Conservation (phyloP, 1,140 invertebrate genomes). For the Laupala kohalensis region DNA sequence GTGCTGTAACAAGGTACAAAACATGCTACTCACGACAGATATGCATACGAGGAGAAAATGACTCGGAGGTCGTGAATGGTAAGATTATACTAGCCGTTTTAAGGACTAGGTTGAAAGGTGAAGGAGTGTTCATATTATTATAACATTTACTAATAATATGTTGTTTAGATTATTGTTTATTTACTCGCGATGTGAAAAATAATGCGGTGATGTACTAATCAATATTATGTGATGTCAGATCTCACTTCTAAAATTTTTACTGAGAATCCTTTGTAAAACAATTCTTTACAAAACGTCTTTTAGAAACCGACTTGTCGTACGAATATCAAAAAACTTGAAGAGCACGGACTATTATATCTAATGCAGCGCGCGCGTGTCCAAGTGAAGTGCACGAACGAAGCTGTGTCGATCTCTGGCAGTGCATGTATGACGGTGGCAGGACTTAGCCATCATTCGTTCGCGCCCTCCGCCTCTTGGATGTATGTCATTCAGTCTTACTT, state of each 20-base stretch:
- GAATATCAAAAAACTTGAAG: neutral
- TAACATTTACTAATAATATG: neutral
- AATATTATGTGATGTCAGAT: neutral
- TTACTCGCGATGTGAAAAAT: neutral
- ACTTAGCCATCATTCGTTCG: neutral
- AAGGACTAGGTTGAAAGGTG: neutral
- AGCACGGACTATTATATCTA: neutral
- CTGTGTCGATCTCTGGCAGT: neutral
- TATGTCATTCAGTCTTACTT: too few relatives aligned
- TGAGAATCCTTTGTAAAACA: neutral
- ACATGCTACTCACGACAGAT: neutral
- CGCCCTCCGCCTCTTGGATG: neutral
- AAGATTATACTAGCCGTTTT: neutral
- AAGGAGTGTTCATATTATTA: neutral
- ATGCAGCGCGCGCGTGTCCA: neutral
- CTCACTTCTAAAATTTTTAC: neutral
- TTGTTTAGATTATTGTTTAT: neutral
- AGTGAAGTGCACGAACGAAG: neutral
- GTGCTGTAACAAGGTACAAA: neutral
- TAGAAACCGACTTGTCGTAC: neutral
- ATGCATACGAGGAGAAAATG: neutral
- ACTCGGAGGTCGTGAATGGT: neutral
- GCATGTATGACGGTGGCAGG: neutral
- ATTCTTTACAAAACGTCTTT: neutral
- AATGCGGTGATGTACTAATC: neutral